Conservation (phyloP, 2,113 vertebrate genomes). For the Potamarius usumacintae region DNA sequence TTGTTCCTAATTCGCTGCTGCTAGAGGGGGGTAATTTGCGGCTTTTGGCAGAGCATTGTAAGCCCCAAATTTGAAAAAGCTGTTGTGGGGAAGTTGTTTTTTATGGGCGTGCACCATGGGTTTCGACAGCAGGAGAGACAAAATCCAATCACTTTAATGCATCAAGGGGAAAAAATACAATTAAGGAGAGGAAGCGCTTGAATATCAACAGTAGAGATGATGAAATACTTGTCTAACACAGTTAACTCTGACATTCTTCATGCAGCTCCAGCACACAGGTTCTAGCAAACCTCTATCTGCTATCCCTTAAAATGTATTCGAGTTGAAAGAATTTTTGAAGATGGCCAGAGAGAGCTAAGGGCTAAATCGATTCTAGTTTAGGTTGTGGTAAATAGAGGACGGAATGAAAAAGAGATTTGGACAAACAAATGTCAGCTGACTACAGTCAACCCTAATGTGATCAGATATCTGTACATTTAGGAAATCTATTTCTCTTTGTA, state of each 20-base stretch:
- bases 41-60: conserved; percentile 79
- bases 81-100: conserved; percentile 73
- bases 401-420: conserved; percentile 8
- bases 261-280: neutral
- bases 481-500: neutral
- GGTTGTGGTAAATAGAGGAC: conserved; percentile 3
- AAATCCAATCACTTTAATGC: conserved; percentile 45
- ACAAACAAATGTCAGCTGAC: neutral
- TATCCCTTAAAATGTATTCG: neutral
- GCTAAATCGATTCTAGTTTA: conserved; percentile 17
- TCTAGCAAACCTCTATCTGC: neutral
- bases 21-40: conserved; percentile 82
- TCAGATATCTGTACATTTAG: neutral
- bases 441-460: neutral
- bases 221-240: conserved; percentile 46
- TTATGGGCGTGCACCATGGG: conserved; percentile 60
- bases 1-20: conserved; percentile 83
- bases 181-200: conserved; percentile 43
- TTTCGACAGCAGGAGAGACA: conserved; percentile 54
- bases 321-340: conserved; percentile 7
- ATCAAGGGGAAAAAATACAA: conserved; percentile 43
- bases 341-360: neutral
- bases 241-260: conserved; percentile 31
- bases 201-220: conserved; percentile 26
- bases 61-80: conserved; percentile 82